Percentiles rank a stretch among this genome's conserved stretches.
Evolutionary conservation across 2,797 vertebrate genomes (phyloP).

Genomic region (Danionella dracula): DNA sequence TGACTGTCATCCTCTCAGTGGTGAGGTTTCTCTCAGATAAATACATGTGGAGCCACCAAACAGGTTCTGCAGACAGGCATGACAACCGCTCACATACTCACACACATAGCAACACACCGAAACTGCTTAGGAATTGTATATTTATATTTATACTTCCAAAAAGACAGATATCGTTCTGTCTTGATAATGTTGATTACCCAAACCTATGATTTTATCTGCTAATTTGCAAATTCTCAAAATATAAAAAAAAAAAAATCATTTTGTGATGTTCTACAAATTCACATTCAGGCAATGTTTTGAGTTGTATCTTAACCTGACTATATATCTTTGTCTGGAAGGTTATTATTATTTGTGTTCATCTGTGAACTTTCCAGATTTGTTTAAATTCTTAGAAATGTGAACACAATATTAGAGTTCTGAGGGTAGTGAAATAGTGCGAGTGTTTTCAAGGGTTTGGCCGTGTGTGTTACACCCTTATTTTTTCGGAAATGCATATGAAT

Average conservation of each 20-base stretch:
- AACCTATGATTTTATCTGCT: too few relatives aligned
- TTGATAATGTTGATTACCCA: too few relatives aligned
- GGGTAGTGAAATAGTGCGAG: not conserved
- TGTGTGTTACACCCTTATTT: conserved; percentile 6
- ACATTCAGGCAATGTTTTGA: too few relatives aligned
- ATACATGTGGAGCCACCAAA: conserved; percentile 51
- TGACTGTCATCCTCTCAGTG: conserved; percentile 50
- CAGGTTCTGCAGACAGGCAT: conserved; percentile 62
- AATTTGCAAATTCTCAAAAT: too few relatives aligned
- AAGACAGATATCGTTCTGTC: not conserved
- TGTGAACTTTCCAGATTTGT: too few relatives aligned
- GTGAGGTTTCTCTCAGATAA: conserved; percentile 44
- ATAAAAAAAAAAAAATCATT: too few relatives aligned
- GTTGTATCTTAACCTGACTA: too few relatives aligned
- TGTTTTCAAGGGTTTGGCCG: conserved; percentile 18
- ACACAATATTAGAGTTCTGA: too few relatives aligned
- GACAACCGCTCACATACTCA: conserved; percentile 32
- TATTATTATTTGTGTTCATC: too few relatives aligned
- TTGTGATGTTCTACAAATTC: too few relatives aligned
- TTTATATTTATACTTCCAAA: not conserved
- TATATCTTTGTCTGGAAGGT: too few relatives aligned
- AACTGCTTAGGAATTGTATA: conserved; percentile 8
- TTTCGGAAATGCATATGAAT: conserved; percentile 15
- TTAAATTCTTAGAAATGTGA: too few relatives aligned
- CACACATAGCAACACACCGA: conserved; percentile 25